A percentile compares a stretch with the other conserved stretches of the same genome.
Conservation (phyloP, 2,797 vertebrate species). For the Anguilla marmorata region DNA sequence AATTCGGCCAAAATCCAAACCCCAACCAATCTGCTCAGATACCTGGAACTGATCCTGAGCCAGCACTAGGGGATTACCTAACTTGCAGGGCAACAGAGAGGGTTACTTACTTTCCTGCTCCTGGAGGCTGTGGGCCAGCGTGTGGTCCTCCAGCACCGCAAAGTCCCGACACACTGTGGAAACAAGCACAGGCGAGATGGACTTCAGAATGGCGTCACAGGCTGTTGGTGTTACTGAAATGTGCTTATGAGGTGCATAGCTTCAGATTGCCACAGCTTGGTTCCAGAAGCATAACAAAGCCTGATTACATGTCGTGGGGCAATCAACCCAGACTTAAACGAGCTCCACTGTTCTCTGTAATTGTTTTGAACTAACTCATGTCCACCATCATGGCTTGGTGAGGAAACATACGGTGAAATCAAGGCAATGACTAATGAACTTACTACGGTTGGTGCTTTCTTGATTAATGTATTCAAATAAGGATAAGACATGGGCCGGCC, state of each 20-base stretch:
- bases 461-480: not conserved
- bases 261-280: not conserved
- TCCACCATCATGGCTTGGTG: not conserved
- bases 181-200: not conserved
- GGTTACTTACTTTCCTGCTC: conserved; percentile 80
- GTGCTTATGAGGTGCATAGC: not conserved
- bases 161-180: conserved; percentile 77
- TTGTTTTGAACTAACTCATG: not conserved
- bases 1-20: not conserved
- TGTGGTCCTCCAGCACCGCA: conserved; percentile 78
- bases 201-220: not conserved
- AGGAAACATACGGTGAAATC: not conserved
- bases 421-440: not conserved
- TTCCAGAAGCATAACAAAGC: not conserved
- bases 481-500: not conserved
- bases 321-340: not conserved
- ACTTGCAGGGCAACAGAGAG: not conserved
- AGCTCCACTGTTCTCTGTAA: not conserved
- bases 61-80: not conserved
- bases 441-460: not conserved
- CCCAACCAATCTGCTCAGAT: not conserved
- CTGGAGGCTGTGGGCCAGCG: conserved; percentile 77
- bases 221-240: not conserved
- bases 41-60: not conserved
- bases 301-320: not conserved